Conservation (phyloP, 2,113 vertebrate species). For the Pluvianellus socialis region DNA sequence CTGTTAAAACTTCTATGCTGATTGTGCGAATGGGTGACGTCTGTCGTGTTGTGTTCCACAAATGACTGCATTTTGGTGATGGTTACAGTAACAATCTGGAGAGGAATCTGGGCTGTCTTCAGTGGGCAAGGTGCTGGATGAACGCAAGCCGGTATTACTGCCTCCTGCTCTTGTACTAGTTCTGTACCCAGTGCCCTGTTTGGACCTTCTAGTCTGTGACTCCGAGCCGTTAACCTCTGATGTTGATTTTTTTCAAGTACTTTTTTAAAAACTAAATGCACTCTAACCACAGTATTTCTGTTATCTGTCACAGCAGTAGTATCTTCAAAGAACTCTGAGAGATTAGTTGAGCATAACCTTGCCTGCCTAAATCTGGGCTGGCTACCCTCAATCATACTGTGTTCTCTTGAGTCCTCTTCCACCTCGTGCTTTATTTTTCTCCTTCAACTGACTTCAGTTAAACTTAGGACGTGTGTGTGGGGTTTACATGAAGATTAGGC, state of each 20-base stretch:
- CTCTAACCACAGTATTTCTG: not conserved
- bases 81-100: not conserved
- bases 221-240: not conserved
- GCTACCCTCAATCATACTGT: not conserved
- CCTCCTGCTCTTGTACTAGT: not conserved
- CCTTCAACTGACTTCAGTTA: not conserved
- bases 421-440: not conserved
- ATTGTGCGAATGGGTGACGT: not conserved
- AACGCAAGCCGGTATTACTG: not conserved
- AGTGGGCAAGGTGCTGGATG: not conserved
- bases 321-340: conserved; percentile 2
- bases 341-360: not conserved
- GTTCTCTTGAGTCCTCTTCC: not conserved
- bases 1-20: not conserved
- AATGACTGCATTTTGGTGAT: not conserved
- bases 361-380: not conserved
- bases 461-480: not conserved
- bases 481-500: not conserved
- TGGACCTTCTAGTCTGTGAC: not conserved
- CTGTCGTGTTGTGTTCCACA: not conserved
- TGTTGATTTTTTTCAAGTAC: not conserved
- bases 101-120: accelerated
- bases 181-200: not conserved
- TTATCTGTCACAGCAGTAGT: not conserved
- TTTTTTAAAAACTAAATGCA: not conserved